Percentiles rank a stretch among this genome's conserved stretches.
phyloP scores from a whole-genome alignment of 2,888 invertebrate species.

The Agriopis leucophaearia region DNA sequence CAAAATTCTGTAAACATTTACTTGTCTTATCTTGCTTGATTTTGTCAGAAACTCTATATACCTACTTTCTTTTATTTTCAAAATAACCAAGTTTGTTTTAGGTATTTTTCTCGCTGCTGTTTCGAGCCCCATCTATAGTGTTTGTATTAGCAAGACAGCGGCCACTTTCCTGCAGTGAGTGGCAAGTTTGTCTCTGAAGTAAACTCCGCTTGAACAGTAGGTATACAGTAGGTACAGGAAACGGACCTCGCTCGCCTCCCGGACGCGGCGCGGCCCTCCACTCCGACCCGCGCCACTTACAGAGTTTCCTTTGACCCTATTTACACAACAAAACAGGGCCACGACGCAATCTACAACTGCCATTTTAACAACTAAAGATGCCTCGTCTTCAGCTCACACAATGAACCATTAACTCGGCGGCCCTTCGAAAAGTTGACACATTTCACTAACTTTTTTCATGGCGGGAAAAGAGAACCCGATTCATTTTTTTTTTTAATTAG shows the following conservation, averaged over 20 bases:
- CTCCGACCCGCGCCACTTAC: constrained; percentile 28
- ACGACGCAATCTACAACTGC: constrained; percentile 13
- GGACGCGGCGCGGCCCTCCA: constrained; percentile 9
- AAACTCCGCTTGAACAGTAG: constrained; percentile 25
- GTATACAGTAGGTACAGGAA: constrained; percentile 1
- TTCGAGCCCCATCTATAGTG: not conserved
- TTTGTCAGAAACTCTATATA: not conserved
- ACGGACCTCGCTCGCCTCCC: constrained; percentile 16
- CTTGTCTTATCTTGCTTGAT: not conserved
- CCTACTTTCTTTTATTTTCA: not conserved
- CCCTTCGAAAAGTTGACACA: constrained; percentile 7
- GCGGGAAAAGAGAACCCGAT: constrained; percentile 7
- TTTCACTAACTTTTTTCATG: constrained; percentile 18
- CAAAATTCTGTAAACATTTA: too few relatives aligned
- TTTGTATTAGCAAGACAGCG: constrained; percentile 22
- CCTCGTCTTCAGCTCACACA: constrained; percentile 16
- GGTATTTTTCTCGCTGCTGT: constrained; percentile 6
- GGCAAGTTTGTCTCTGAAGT: constrained; percentile 27
- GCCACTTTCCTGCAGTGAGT: constrained; percentile 16
- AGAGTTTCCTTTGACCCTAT: constrained; percentile 34
- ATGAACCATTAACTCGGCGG: constrained; percentile 12
- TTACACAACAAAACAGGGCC: constrained; percentile 32
- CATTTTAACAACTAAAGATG: constrained; percentile 20
- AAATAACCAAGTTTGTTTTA: not conserved
- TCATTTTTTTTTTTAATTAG: constrained; percentile 20